Evolutionary conservation across 1,140 invertebrate genomes (phyloP), one percentile per base, ranked within the genome.

Genomic region (Ceratoteleas bidentatus): DNA sequence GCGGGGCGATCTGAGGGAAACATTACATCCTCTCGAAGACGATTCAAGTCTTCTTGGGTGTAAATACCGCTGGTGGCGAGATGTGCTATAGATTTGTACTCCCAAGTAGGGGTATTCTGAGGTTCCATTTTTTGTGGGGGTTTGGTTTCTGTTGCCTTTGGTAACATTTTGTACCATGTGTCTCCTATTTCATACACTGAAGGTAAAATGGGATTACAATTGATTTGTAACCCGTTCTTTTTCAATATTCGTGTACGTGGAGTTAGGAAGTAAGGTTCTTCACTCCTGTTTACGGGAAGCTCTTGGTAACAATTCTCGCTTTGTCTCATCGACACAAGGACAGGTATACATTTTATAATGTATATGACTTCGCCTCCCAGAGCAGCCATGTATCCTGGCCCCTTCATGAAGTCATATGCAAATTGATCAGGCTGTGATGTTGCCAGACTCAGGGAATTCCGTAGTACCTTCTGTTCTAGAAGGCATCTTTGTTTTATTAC

Each of bases 361-460:
- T 81, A 57, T 0, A 85, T 50, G 2, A 72, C 38, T 61, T 83
- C 81, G 3, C 84, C 73, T 0, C 70, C 58, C 10, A 70, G 14
- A 0, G 58, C 14, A 0, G 8, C 57, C 3, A 11, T 45, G 11
- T 45, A 60, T 2, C 57, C 57, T 2, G 38, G 38, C 14, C 53
- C 53, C 6, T 53, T 53, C 50, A 49, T 49, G 47, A 15, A 49
- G 9, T 49, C 16, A 9, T 15, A 49, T 3, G 47, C 47, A 16
- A 49, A 49, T 3, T 15, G 47, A 49, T 49, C 47, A 7, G 47
- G 47, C 7, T 14, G 3, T 15, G 14, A 15, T 5, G 13, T 49
- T 5, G 47, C 47, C 6, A 49, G 14, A 15, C 13, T 14, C 13
- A 53, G 24, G 1, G 52, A 33, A 11, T 53, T 53, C 32, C 13